Conservation (phyloP, 1,140 invertebrate genomes). For the Nomia melanderi region DNA sequence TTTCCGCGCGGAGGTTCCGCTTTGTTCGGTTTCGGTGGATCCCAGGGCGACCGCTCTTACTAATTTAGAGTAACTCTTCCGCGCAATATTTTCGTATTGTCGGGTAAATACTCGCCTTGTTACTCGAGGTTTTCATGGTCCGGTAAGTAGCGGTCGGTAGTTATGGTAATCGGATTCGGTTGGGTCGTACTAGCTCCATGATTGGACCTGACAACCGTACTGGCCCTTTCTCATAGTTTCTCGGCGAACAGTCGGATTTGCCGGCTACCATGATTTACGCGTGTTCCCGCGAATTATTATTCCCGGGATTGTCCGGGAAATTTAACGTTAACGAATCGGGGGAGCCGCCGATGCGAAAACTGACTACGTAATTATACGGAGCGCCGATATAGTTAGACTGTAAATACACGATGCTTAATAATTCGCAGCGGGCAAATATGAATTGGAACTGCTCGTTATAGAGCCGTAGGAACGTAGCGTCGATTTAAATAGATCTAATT, state of each 20-base stretch:
- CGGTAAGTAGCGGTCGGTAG: constrained; percentile 48
- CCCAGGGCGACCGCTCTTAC: too few species aligned
- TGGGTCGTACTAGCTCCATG: constrained; percentile 48
- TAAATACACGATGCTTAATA: too few species aligned
- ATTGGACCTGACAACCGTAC: constrained; percentile 57
- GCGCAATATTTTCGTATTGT: constrained; percentile 4
- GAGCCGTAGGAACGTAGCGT: not conserved
- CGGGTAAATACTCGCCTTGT: constrained; percentile 22
- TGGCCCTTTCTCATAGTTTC: constrained; percentile 33
- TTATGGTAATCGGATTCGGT: constrained; percentile 68
- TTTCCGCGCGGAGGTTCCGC: too few species aligned
- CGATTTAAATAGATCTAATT: not conserved
- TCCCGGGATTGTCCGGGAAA: not conserved
- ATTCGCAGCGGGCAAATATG: too few species aligned
- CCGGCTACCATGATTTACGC: not conserved
- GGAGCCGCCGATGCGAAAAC: not conserved
- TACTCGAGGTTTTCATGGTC: constrained; percentile 50
- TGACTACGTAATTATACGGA: not conserved
- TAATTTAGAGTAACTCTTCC: too few species aligned
- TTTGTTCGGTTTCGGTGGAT: too few species aligned
- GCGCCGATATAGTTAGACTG: too few species aligned
- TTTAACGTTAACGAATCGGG: not conserved
- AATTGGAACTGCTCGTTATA: not conserved
- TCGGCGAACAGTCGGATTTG: not conserved
- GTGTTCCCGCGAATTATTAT: not conserved